phyloP scores from a whole-genome alignment of 2,113 vertebrate species.

The Opisthocomus hoazin region DNA sequence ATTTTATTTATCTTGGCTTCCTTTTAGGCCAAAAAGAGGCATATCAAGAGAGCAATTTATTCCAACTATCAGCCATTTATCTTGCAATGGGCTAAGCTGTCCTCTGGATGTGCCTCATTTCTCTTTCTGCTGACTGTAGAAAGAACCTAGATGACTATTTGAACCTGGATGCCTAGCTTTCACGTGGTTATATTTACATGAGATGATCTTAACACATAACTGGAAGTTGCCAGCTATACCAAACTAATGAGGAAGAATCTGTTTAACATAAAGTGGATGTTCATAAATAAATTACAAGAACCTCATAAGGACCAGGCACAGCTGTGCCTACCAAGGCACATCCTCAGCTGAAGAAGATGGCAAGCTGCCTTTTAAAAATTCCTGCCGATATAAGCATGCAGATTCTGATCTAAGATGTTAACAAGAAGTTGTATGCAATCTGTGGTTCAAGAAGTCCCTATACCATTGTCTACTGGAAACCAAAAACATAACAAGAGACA shows the following conservation, averaged over 20 bases:
- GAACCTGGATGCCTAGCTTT: background rate
- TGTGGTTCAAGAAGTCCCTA: background rate
- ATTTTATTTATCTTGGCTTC: background rate
- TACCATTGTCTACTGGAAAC: background rate
- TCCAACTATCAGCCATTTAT: background rate
- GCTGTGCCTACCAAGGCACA: background rate
- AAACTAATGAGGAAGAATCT: constrained; percentile 27
- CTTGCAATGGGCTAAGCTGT: background rate
- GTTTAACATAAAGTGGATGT: background rate
- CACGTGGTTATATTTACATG: constrained; percentile 4
- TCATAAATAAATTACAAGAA: constrained; percentile 23
- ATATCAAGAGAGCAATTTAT: background rate
- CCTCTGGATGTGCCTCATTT: background rate
- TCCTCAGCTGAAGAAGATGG: background rate
- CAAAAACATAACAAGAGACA: background rate
- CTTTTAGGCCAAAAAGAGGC: background rate
- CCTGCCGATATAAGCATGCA: background rate
- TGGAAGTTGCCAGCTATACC: background rate
- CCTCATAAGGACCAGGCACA: background rate
- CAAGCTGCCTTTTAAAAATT: background rate
- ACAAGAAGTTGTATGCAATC: background rate
- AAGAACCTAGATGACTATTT: background rate
- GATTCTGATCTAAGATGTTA: background rate
- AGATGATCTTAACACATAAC: constrained; percentile 1
- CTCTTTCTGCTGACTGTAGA: background rate